A percentile compares a stretch with the other conserved stretches of the same genome.
These are phyloP conservation scores for Elephas maximus DNA, from an alignment of 2,113 vertebrate species.

Conservation along the genomic window DNA sequence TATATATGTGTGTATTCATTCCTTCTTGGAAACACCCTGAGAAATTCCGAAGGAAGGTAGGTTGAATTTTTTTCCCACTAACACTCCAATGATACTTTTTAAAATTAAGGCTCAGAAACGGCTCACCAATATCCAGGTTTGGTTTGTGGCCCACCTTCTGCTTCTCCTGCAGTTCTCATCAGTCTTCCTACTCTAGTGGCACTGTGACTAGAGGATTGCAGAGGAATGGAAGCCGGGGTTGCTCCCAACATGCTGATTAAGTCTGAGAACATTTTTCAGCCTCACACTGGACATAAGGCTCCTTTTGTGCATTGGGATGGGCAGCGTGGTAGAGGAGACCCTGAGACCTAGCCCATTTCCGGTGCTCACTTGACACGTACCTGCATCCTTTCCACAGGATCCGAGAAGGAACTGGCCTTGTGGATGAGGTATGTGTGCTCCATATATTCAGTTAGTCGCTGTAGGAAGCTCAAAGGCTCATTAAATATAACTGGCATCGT, in stretches of 20 bases:
- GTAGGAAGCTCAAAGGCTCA: constrained; percentile 98
- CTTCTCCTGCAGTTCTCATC: not conserved
- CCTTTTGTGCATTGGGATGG: fast-evolving
- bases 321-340: not conserved
- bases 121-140: not conserved
- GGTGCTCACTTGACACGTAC: constrained; percentile 83
- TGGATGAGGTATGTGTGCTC: constrained; percentile 99
- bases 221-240: not conserved
- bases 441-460: constrained; percentile 98
- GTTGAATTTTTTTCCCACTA: not conserved
- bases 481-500: constrained; percentile 99
- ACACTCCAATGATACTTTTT: not conserved
- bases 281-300: not conserved
- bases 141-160: not conserved
- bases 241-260: not conserved
- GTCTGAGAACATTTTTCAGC: no score
- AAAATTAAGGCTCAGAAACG: constrained; percentile 3
- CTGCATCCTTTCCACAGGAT: constrained; percentile 97
- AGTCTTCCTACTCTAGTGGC: not conserved
- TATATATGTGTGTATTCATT: not conserved
- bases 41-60: not conserved
- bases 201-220: not conserved
- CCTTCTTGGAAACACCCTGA: not conserved
- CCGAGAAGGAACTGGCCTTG: constrained; percentile 93
- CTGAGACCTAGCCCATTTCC: not conserved